A percentile compares a stretch with the other conserved stretches of the same genome.
Evolutionary conservation across 2,888 invertebrate genomes (phyloP).

Genomic region (Dasypogon diadema): DNA sequence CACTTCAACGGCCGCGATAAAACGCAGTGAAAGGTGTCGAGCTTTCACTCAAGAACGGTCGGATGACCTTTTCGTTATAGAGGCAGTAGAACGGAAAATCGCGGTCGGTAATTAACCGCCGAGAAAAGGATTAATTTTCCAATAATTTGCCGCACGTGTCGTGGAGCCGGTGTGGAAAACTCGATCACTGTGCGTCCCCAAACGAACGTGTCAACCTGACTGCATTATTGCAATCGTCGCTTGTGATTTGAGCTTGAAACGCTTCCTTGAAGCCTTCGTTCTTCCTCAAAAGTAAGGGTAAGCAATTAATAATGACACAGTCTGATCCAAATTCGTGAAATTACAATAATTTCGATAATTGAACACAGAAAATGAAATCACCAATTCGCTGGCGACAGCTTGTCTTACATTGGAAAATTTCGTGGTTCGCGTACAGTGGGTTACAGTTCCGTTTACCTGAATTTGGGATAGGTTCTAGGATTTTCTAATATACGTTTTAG

Average conservation of each 20-base stretch:
- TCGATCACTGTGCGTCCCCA: constrained; percentile 2
- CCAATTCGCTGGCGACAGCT: neutral
- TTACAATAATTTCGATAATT: neutral
- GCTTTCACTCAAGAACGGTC: constrained; percentile 57
- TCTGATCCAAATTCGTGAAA: neutral
- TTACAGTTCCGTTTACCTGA: too few relatives aligned
- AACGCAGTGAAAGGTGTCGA: constrained; percentile 59
- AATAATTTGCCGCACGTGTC: constrained; percentile 3
- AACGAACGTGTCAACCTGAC: neutral
- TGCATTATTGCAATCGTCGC: constrained; percentile 16
- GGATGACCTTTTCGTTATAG: neutral
- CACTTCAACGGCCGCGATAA: constrained; percentile 23
- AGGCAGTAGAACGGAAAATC: neutral
- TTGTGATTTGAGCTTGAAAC: constrained; percentile 8
- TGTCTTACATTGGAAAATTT: neutral
- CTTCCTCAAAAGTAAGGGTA: neutral
- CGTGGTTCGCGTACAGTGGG: neutral
- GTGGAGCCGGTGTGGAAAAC: neutral
- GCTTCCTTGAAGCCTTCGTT: neutral
- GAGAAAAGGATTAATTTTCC: neutral
- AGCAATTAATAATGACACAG: neutral
- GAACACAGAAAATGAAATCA: neutral
- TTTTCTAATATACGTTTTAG: too few relatives aligned
- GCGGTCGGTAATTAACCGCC: neutral
- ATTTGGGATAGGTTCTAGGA: too few relatives aligned